These are phyloP conservation scores for Aegithalos caudatus DNA, from an alignment of 2,113 vertebrate species.

Conservation along the genomic window DNA sequence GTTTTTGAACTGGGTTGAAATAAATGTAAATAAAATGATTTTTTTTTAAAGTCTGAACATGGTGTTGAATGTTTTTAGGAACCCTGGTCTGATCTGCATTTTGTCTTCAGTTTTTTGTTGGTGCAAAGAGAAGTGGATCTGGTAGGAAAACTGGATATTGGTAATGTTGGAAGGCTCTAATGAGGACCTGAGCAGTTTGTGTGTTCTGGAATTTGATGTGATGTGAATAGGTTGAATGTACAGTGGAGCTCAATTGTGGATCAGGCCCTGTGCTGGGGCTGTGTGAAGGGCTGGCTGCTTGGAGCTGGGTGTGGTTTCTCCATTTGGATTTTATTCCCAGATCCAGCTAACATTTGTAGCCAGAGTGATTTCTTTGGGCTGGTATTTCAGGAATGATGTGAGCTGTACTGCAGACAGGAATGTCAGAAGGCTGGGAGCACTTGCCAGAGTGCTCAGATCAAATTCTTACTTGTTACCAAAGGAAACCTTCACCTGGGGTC, in stretches of 20 bases:
- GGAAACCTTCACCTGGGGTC: neutral
- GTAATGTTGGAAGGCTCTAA: neutral
- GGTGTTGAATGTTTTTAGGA: neutral
- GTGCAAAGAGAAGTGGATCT: neutral
- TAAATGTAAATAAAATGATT: neutral
- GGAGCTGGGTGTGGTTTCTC: neutral
- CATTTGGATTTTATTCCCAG: neutral
- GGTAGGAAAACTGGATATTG: neutral
- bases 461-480: neutral
- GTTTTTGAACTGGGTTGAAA: neutral
- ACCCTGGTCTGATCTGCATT: neutral
- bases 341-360: neutral
- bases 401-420: neutral
- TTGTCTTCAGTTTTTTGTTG: neutral
- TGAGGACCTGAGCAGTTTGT: neutral
- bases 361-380: neutral
- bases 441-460: neutral
- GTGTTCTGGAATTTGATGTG: neutral
- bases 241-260: neutral
- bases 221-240: neutral
- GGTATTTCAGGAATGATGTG: constrained; percentile 26
- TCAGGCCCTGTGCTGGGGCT: neutral
- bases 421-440: neutral
- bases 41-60: too few species aligned
- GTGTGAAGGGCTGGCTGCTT: neutral